Evolutionary conservation across 2,113 vertebrate genomes (phyloP).

Genomic region (sheep (Ovis aries)): ARS-UI_Ramb_v3.0 NC_056073.1:34723001-34723500

Average conservation of each 20-base stretch:
- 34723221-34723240: conserved; percentile 6
- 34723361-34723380: background rate
- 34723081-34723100: conserved; percentile 27
- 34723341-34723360: background rate
- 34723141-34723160: conserved; percentile 32
- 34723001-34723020: conserved; percentile 1
- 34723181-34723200: background rate
- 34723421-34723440: background rate
- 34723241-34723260: conserved; percentile 51
- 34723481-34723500: background rate
- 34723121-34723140: conserved; percentile 48
- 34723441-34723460: background rate
- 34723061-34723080: conserved; percentile 4
- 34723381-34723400: background rate
- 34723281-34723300: conserved; percentile 1
- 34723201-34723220: conserved; percentile 5
- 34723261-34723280: conserved; percentile 8
- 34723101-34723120: conserved; percentile 28
- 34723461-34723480: background rate
- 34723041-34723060: conserved; percentile 63
- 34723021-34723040: conserved; percentile 52
- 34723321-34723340: background rate
- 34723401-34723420: background rate
- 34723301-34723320: background rate
- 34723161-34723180: conserved; percentile 41